Evolutionary conservation across 2,888 invertebrate genomes (phyloP), one percentile per base, ranked within the genome.

Genomic region (Troides helena): DNA sequence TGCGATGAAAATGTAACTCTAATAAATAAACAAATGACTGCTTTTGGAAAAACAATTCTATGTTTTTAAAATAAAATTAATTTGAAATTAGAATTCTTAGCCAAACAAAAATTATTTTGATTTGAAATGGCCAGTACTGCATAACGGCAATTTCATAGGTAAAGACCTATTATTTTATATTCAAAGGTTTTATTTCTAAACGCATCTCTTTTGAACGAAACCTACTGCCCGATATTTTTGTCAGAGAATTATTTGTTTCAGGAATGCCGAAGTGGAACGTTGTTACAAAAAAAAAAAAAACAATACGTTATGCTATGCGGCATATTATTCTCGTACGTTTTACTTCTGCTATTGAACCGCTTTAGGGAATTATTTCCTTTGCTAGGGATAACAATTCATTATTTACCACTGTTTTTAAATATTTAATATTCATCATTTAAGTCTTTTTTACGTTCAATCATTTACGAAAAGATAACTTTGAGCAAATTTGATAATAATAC

Each of bases 211-310:
- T 66, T 8, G 10, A 67, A 21, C 53, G 30, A 61, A 61, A 61
- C 60, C 60, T 53, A 39, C 25, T 65, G 58, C 43, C 65, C 65
- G 58, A 58, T 30, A 56, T 63, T 36, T 53, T 56, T 56, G 21
- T 36, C 7, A 39, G 17, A 65, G 21, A 65, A 23, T 17, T 25
- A 57, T 53, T 53, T 53, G 56, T 57, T 30, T 43, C 21, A 64
- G 56, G 39, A 21, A 57, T 14, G 57, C 23, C 25, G 25, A 58
- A 65, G 18, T 17, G 39, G 10, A 58, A 57, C 23, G 65, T 36
- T 57, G 43, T 14, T 39, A 63, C 18, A 58, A 65, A 57, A 65
- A 63, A 63, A 63, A 63, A 56, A 64, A 56, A 57, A 12, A 58
- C 43, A 43, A 43, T 65, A 65, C 58, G 58, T 63, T 62, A 46